Conservation (phyloP, 2,797 vertebrate genomes). For the Sus cebifrons region DNA sequence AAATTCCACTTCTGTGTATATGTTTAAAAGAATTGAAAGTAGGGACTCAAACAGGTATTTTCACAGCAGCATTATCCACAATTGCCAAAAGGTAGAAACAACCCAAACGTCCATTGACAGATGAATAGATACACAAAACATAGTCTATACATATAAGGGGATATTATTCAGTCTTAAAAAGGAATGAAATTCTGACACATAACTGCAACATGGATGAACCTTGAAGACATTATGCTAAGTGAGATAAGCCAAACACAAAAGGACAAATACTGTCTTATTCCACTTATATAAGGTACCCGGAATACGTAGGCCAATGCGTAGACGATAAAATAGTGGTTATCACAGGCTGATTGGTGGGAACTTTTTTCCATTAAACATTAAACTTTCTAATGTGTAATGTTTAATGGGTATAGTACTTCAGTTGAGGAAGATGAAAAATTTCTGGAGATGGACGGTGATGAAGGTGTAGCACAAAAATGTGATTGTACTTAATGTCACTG, state of each 20-base stretch:
- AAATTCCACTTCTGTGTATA: neutral
- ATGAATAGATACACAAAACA: neutral
- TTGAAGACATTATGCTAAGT: neutral
- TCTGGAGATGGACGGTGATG: neutral
- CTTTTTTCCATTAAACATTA: neutral
- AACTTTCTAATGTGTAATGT: no score
- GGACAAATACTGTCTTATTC: neutral
- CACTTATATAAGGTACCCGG: neutral
- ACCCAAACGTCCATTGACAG: neutral
- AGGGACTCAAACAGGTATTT: no score
- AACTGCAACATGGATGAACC: no score
- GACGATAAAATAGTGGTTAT: neutral
- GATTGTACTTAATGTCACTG: neutral
- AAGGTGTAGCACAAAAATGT: rapidly evolving
- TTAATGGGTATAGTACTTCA: neutral
- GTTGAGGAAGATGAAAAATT: neutral
- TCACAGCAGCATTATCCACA: no score
- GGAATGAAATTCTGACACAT: neutral
- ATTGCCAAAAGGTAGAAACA: no score
- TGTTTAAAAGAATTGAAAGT: neutral
- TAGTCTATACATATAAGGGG: no score
- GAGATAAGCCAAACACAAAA: neutral
- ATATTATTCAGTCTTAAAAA: neutral
- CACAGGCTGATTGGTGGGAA: no score
- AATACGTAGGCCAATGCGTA: neutral